Conservation (phyloP, 2,888 invertebrate genomes). For the Cosmorhoe ocellata region DNA sequence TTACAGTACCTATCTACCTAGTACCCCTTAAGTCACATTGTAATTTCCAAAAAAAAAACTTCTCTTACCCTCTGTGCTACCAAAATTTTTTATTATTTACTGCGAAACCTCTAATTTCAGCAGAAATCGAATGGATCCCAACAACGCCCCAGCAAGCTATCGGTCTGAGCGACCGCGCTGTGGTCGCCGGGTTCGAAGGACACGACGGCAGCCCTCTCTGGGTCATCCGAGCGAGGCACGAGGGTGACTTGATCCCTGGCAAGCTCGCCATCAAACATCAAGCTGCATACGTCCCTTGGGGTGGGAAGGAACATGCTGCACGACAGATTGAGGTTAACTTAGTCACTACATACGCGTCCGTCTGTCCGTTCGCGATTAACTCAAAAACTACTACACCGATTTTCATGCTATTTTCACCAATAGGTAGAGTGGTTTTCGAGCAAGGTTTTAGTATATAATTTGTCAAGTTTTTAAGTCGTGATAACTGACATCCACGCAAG, state of each 20-base stretch:
- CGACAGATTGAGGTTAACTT: conserved; percentile 60
- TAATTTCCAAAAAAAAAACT: too few relatives aligned
- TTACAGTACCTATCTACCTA: too few relatives aligned
- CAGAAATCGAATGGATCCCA: conserved; percentile 69
- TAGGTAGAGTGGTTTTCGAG: too few relatives aligned
- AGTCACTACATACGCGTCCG: too few relatives aligned
- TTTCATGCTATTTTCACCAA: too few relatives aligned
- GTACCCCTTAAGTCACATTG: too few relatives aligned
- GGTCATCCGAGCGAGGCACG: conserved; percentile 63
- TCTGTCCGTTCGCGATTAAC: too few relatives aligned
- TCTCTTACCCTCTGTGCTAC: too few relatives aligned
- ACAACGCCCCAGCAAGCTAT: conserved; percentile 50
- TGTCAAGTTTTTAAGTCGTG: too few relatives aligned
- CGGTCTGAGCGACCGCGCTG: conserved; percentile 54
- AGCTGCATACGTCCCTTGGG: conserved; percentile 69
- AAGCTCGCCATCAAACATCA: conserved; percentile 69
- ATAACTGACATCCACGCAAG: too few relatives aligned
- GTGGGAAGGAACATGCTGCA: conserved; percentile 62
- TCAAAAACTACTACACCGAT: too few relatives aligned
- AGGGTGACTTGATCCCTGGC: conserved; percentile 71
- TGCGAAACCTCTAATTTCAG: background rate
- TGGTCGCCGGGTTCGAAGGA: conserved; percentile 72
- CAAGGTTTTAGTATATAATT: too few relatives aligned
- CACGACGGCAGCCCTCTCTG: conserved; percentile 72
- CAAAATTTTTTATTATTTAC: background rate